phyloP scores from a whole-genome alignment of 2,888 invertebrate species.

The Coelopa pilipes region DNA sequence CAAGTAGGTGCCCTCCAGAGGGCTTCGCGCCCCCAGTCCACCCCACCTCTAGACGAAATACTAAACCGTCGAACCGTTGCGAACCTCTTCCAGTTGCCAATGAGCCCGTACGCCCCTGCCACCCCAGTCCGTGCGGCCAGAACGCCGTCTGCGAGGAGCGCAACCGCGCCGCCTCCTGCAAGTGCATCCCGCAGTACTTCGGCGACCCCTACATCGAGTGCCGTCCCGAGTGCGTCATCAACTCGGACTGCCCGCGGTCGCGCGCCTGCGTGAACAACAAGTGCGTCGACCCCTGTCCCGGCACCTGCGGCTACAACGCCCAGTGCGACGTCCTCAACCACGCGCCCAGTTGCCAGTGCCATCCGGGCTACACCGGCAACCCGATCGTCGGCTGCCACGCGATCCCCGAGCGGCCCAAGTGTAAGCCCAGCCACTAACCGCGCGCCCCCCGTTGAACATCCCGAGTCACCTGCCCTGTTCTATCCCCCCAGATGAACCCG shows the following conservation, averaged over 20 bases:
- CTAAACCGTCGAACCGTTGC: conserved; percentile 9
- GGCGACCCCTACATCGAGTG: conserved; percentile 76
- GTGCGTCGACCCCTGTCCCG: conserved; percentile 85
- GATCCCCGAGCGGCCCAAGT: conserved; percentile 52
- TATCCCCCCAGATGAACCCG: conserved; percentile 55
- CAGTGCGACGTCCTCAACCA: conserved; percentile 77
- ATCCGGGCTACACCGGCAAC: conserved; percentile 72
- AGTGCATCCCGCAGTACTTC: conserved; percentile 73
- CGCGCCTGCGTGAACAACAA: conserved; percentile 78
- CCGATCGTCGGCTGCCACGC: conserved; percentile 69
- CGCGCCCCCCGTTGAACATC: too few species aligned
- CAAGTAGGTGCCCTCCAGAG: conserved; percentile 67
- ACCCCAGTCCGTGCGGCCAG: conserved; percentile 76
- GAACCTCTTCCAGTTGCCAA: conserved; percentile 62
- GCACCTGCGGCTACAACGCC: conserved; percentile 85
- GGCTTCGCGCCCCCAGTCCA: not conserved
- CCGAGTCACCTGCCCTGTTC: too few species aligned
- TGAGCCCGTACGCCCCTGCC: conserved; percentile 70
- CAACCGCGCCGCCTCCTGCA: conserved; percentile 74
- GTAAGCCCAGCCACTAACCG: conserved; percentile 56
- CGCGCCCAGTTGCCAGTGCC: conserved; percentile 74
- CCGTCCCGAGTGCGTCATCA: conserved; percentile 76
- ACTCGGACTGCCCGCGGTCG: conserved; percentile 73
- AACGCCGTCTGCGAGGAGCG: conserved; percentile 75
- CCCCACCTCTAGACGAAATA: not conserved